A percentile compares a stretch with the other conserved stretches of the same genome.
Evolutionary conservation across 2,888 invertebrate species (phyloP).

Genomic region (Eristalis arbustorum): DNA sequence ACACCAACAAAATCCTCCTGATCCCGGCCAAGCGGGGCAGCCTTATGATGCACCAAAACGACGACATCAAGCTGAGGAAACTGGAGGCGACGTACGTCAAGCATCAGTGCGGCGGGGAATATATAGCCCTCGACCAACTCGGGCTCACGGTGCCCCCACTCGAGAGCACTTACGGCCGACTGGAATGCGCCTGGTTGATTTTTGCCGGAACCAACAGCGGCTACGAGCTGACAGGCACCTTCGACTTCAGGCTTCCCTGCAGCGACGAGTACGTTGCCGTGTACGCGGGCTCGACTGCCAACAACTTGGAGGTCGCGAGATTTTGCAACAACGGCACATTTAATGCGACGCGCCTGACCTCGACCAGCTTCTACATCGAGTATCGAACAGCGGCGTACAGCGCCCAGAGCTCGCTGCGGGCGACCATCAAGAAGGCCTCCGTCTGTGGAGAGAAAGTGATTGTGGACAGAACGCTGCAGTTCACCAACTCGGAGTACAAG

Average conservation of each 20-base stretch:
- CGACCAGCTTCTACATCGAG: slow-evolving; percentile 82
- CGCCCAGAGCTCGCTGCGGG: slow-evolving; percentile 65
- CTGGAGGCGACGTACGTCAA: slow-evolving; percentile 82
- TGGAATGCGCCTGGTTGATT: slow-evolving; percentile 87
- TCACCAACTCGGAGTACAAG: slow-evolving; percentile 81
- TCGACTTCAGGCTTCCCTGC: slow-evolving; percentile 83
- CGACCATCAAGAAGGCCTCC: slow-evolving; percentile 54
- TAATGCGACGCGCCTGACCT: slow-evolving; percentile 63
- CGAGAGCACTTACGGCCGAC: slow-evolving; percentile 73
- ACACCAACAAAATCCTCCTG: slow-evolving; percentile 62
- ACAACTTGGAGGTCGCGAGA: slow-evolving; percentile 81
- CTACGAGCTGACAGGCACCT: slow-evolving; percentile 80
- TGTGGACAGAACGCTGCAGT: slow-evolving; percentile 15
- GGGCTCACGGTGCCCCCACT: slow-evolving; percentile 77
- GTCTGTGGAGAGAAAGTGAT: slow-evolving; percentile 84
- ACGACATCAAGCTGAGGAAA: slow-evolving; percentile 35
- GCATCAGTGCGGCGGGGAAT: slow-evolving; percentile 86
- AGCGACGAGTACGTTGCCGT: slow-evolving; percentile 82
- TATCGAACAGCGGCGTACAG: slow-evolving; percentile 83
- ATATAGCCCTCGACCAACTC: slow-evolving; percentile 75
- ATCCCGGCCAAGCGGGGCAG: slow-evolving; percentile 69
- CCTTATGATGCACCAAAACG: slow-evolving; percentile 68
- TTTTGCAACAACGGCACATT: slow-evolving; percentile 82
- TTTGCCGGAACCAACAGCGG: not conserved
- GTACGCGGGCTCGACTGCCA: slow-evolving; percentile 79